Percentiles rank a stretch among this genome's conserved stretches.
These are phyloP conservation scores for Ruditapes philippinarum DNA, from an alignment of 1,140 invertebrate genomes.

Conservation along the genomic window DNA sequence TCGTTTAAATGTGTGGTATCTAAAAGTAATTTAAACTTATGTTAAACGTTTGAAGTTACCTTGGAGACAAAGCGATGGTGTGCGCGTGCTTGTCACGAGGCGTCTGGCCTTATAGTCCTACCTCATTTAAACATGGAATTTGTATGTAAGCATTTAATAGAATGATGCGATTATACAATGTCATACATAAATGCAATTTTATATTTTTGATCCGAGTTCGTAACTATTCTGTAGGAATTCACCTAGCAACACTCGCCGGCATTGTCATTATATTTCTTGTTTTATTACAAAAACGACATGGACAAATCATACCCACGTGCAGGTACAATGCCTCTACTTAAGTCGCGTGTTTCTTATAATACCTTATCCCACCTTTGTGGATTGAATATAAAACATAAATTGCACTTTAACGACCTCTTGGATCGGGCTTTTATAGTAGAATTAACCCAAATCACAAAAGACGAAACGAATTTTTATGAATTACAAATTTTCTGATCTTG, in stretches of 20 bases:
- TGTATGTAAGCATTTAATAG: too few relatives aligned
- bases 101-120: too few relatives aligned
- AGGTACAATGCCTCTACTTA: constrained; percentile 50
- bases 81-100: too few relatives aligned
- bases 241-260: constrained; percentile 1
- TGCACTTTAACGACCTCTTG: constrained; percentile 54
- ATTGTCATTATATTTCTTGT: constrained; percentile 1
- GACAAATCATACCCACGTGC: constrained; percentile 45
- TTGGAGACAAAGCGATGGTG: too few relatives aligned
- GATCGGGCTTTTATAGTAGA: constrained; percentile 8
- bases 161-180: too few relatives aligned
- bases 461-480: constrained; percentile 67
- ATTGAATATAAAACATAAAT: constrained; percentile 53
- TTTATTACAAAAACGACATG: not conserved
- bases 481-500: constrained; percentile 60
- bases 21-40: too few relatives aligned
- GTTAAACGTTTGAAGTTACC: too few relatives aligned
- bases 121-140: too few relatives aligned
- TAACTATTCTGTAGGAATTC: not conserved
- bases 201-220: not conserved
- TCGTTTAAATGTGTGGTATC: too few relatives aligned
- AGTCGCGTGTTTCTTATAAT: constrained; percentile 54
- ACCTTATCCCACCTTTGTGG: constrained; percentile 55
- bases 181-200: not conserved
- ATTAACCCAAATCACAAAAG: constrained; percentile 52